Conservation (phyloP, 2,888 invertebrate species). For the Mythimna albipuncta region DNA sequence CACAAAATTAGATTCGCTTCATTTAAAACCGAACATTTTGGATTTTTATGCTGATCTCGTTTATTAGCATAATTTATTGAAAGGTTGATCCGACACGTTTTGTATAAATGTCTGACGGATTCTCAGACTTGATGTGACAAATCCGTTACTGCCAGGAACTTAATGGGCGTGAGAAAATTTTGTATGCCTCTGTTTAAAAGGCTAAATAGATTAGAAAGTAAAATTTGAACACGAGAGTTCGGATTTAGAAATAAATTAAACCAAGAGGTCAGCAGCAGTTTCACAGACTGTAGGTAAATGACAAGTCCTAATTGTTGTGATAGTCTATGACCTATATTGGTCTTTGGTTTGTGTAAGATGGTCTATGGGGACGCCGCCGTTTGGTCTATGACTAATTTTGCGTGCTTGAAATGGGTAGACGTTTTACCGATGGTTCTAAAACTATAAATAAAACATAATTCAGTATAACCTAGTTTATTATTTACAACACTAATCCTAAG, state of each 20-base stretch:
- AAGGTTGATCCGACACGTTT: conserved; percentile 9
- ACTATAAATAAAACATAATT: too few relatives aligned
- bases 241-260: background rate
- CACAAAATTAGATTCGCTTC: conserved; percentile 1
- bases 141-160: conserved; percentile 11
- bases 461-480: too few relatives aligned
- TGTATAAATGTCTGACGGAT: background rate
- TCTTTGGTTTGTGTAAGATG: too few relatives aligned
- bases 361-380: too few relatives aligned
- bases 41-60: conserved; percentile 35
- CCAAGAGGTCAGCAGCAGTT: background rate
- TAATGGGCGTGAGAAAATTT: background rate
- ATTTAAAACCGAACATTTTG: conserved; percentile 6
- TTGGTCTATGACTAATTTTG: too few relatives aligned
- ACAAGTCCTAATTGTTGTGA: too few relatives aligned
- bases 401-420: too few relatives aligned
- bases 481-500: too few relatives aligned
- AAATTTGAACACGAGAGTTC: background rate
- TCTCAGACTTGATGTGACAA: conserved; percentile 25
- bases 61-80: conserved; percentile 47
- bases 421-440: too few relatives aligned
- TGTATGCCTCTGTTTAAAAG: background rate
- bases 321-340: too few relatives aligned
- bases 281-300: too few relatives aligned
- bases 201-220: background rate